Evolutionary conservation across 2,888 invertebrate species (phyloP), one percentile per base, ranked within the genome.

Genomic region (Silvanus unidentatus): DNA sequence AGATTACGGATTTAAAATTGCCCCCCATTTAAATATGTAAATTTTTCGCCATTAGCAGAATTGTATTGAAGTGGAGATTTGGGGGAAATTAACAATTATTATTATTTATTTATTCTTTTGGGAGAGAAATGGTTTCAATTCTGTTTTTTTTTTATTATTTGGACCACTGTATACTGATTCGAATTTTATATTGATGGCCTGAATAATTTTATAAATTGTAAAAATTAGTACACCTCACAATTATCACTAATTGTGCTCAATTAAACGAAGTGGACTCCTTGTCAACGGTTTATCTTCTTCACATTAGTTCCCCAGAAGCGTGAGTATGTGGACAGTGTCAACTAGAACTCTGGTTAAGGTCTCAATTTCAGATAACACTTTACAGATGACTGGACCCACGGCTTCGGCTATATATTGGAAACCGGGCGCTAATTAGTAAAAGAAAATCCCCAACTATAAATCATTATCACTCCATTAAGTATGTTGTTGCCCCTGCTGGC

Each of bases 1-100:
- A 57, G 59, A 60, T 62, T 60, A 59, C 57, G 59, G 55, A 51
- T 54, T 58, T 57, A 57, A 62, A 62, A 62, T 60, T 59, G 57
- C 55, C 40, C n/a, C n/a, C 55, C 59, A 59, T 62, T 59, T 60
- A 59, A 62, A 60, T 62, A 62, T 62, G 60, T 51, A 60, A 62
- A 62, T 62, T 57, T 49, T 39, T 38, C 44, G 51, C 57, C 54
- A 57, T 58, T 57, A 57, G 52, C 51, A 54, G 51, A 54, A 53
- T 58, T 55, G 55, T 55, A 55, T 54, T 48, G 52, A 51, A 51
- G 51, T 51, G 49, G 51, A 50, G 51, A 53, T 51, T 48, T 53
- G 48, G 48, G 43, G 44, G 45, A 51, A 55, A 55, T 55, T 49
- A 53, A 53, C 51, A 51, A 51, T 54, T 54, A 51, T 55, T 52